Base-by-base conservation (phyloP, 1,140 invertebrate genomes). In the Drusus annulatus region DNA sequence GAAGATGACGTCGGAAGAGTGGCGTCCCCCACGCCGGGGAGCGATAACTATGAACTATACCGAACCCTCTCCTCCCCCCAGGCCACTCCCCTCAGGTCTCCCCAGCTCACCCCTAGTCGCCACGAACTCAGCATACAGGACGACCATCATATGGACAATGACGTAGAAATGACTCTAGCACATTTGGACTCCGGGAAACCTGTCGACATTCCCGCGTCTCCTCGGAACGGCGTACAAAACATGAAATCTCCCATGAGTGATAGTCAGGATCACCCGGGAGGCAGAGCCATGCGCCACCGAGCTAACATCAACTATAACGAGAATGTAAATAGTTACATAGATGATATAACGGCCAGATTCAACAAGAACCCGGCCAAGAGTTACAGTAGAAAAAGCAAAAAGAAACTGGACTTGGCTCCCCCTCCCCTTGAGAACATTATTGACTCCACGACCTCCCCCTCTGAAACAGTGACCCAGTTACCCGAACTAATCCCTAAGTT, bases 301-400 rank as follows among this genome's bases (percentile, higher is more conserved):
- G 86, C 87, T 51, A 90, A 89, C 85, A 89, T 90, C 56, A 90
- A 90, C 84, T 90, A 90, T 82, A 89, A 87, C 86, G 89, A 90
- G 84, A 89, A 89, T 86, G 89, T 73, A 1, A 74, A 73, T 31
- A 83, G 77, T 54, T 81, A 71, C 23, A 83, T 83, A 15, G 82
- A 83, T 19, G 82, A 83, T 36, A 83, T 83, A 23, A 83, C 82
- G 0, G 31, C 80, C 10, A 79, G 60, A n/a, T 81, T 83, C 19
- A 83, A 80, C 45, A 83, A 81, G 60, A 83, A 81, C 69, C 74
- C 82, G 2, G 77, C 82, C 15, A 83, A 81, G 56, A 83, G 80
- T 52, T 83, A 83, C 51, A 75, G 62, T 74, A 68, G 82, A 51
- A 81, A 81, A 77, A 68, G 54, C 50, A 83, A 83, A 54, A 83